phyloP scores from a whole-genome alignment of 2,888 invertebrate species.

The Ennomos quercinarius region DNA sequence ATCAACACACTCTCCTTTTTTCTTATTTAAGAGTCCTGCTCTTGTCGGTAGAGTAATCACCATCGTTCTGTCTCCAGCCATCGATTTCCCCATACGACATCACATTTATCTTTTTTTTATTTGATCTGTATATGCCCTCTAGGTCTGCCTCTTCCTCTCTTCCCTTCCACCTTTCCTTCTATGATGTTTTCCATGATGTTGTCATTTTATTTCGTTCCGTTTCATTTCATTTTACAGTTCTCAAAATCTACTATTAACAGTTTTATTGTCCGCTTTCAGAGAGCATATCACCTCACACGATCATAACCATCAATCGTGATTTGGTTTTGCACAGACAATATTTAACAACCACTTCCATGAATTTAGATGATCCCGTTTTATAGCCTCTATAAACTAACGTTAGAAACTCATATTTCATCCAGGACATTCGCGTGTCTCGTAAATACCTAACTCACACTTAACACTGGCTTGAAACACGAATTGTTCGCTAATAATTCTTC shows the following conservation, averaged over 20 bases:
- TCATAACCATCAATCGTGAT: conserved; percentile 2
- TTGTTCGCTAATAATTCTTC: conserved; percentile 42
- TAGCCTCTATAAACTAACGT: conserved; percentile 63
- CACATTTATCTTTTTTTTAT: too few relatives aligned
- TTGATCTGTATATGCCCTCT: too few relatives aligned
- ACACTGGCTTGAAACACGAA: conserved; percentile 40
- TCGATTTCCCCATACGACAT: too few relatives aligned
- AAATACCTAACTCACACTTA: conserved; percentile 61
- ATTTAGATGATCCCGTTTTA: conserved; percentile 57
- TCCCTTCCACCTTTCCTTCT: too few relatives aligned
- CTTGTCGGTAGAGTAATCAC: too few relatives aligned
- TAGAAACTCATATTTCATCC: conserved; percentile 69
- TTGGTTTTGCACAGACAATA: conserved; percentile 43
- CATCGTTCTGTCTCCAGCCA: too few relatives aligned
- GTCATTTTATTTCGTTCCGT: too few relatives aligned
- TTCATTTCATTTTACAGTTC: too few relatives aligned
- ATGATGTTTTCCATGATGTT: too few relatives aligned
- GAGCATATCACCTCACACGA: conserved; percentile 11
- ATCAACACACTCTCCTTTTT: too few relatives aligned
- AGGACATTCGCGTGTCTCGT: conserved; percentile 58
- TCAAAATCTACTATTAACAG: not conserved
- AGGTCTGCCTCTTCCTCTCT: too few relatives aligned
- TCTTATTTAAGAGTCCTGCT: too few relatives aligned
- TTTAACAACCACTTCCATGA: conserved; percentile 57
- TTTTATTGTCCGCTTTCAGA: conserved; percentile 4